These are phyloP conservation scores for Drosophila subquinaria DNA, from an alignment of 2,888 invertebrate genomes.

Conservation along the genomic window DNA sequence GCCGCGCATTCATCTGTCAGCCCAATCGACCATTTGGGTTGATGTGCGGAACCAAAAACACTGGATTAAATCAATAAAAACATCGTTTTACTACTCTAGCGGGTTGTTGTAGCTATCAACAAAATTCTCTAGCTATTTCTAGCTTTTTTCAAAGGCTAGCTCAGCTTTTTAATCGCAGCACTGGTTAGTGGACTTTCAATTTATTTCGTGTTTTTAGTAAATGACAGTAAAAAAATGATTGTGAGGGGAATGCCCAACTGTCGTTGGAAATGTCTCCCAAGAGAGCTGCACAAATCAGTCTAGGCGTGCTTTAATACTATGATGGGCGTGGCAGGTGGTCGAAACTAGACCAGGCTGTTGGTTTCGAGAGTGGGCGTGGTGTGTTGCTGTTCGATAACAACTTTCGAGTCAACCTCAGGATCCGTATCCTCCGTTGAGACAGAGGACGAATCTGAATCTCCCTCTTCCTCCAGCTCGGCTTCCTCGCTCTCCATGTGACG, in stretches of 20 bases:
- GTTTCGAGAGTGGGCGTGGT: constrained; percentile 57
- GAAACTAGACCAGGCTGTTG: constrained; percentile 48
- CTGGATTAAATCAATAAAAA: no score
- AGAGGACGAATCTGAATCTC: constrained; percentile 23
- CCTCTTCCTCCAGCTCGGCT: constrained; percentile 31
- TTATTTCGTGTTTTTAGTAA: not conserved
- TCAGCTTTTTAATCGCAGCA: no score
- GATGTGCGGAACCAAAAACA: no score
- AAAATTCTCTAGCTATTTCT: no score
- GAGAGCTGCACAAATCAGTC: constrained; percentile 51
- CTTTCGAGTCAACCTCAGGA: not conserved
- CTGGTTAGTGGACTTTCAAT: not conserved
- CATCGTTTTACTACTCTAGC: no score
- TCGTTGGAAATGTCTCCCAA: constrained; percentile 25
- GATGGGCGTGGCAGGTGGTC: not conserved
- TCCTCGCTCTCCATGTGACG: constrained; percentile 50
- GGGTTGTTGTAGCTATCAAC: no score
- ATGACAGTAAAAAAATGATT: constrained; percentile 23
- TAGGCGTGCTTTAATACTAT: constrained; percentile 40
- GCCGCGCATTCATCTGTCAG: no score
- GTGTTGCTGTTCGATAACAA: constrained; percentile 24
- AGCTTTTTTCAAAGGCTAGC: no score
- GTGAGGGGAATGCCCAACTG: constrained; percentile 29
- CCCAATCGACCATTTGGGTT: no score
- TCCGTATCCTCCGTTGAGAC: constrained; percentile 12